A percentile compares a stretch with the other conserved stretches of the same genome.
Evolutionary conservation across 53 echinoderm and acorn worm genomes (phyloP).

Genomic region (Astropecten irregularis): DNA sequence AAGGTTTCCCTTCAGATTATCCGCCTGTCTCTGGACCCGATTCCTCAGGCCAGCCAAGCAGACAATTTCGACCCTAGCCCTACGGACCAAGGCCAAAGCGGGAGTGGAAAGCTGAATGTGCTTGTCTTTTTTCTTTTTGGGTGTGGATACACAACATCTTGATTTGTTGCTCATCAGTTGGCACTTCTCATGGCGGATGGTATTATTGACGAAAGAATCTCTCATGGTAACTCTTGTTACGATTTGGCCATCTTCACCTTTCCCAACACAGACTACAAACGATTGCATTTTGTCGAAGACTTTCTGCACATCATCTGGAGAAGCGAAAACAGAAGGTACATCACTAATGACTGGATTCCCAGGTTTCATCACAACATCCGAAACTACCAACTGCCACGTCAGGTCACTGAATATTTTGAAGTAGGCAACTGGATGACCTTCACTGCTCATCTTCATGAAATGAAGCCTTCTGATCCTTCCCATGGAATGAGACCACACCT

Average conservation of each 20-base stretch:
- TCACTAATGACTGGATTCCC: background rate
- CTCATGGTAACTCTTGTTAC: background rate
- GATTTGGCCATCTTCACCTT: background rate
- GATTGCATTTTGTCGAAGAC: background rate
- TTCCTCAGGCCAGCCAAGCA: no score
- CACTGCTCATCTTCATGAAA: slow-evolving; percentile 17
- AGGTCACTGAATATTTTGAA: slow-evolving; percentile 5
- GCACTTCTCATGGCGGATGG: slow-evolving; percentile 6
- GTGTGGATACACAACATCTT: slow-evolving; percentile 3
- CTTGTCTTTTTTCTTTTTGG: no score
- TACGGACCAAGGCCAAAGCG: no score
- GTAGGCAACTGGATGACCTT: background rate
- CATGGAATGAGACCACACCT: background rate
- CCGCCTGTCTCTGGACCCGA: no score
- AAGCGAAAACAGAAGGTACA: background rate
- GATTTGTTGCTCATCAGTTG: background rate
- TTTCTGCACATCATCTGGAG: background rate
- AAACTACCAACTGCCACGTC: slow-evolving; percentile 14
- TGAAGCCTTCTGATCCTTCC: slow-evolving; percentile 5
- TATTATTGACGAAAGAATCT: background rate
- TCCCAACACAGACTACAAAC: background rate
- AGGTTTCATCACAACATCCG: background rate
- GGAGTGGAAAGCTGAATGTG: no score
- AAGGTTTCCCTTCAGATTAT: no score
- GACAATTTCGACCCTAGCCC: no score